Base-by-base conservation (phyloP, 2,797 vertebrate species). In the Channallabes apus region DNA sequence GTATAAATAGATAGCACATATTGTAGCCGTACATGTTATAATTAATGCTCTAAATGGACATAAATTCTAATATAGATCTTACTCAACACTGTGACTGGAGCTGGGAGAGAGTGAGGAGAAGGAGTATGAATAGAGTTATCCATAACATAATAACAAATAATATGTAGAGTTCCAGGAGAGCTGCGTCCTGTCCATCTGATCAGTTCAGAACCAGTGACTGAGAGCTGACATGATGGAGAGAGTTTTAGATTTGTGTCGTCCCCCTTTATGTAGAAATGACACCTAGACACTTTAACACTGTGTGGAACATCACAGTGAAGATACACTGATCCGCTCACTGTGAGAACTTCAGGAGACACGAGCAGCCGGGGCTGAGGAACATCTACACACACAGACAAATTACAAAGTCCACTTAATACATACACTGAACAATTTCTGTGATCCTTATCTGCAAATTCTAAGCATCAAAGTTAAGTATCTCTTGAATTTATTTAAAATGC, bases 141-240 rank as follows among this genome's bases (percentile, higher is more conserved):
- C 41, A 73, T 0, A 51, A 0, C 0, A 6, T 73, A 73, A 15
- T 0, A 54, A 54, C 71, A 73, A 51, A 54, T 54, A 27, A 73
- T 54, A 41, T 27, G 22, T 54, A 54, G 12, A 46, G 71, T n/a
- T 73, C 38, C 22, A 73, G 71, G 41, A 73, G 71, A 73, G 3
- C 71, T 73, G 41, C 24, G 69, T 82, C 65, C 20, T 82, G 80
- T 69, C 80, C 80, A 82, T 1, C 0, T 38, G 46, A 27, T 82
- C 80, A 82, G 80, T 6, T 82, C 80, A 67, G 80, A 59, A n/a
- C 61, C 64, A 67, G 24, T 51, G 41, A 73, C 5, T 51, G 71
- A 73, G 71, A 73, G 71, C 24, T 3, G 71, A 73, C 41, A 73
- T 27, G n/a, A n/a, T n/a, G n/a, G n/a, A n/a, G n/a, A n/a, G n/a